Conservation (phyloP, 2,797 vertebrate genomes). For the Brachymystax lenok region DNA sequence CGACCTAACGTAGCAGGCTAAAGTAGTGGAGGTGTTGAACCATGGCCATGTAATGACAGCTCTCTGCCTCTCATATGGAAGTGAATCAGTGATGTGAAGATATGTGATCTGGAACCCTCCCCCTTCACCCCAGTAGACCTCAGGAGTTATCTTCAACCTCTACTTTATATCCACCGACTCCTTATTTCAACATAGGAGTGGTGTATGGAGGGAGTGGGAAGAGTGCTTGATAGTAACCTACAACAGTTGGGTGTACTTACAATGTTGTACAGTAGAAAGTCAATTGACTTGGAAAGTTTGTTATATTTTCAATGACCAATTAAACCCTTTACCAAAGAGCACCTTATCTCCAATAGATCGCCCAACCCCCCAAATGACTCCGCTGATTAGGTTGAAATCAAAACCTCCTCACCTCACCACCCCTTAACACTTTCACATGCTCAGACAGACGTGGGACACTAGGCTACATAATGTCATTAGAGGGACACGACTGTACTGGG, state of each 20-base stretch:
- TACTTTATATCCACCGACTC: not conserved
- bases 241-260: not conserved
- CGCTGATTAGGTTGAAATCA: no score
- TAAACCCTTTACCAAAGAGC: no score
- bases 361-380: no score
- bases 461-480: no score
- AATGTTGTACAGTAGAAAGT: not conserved
- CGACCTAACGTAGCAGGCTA: slow-evolving; percentile 51
- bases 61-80: slow-evolving; percentile 71
- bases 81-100: slow-evolving; percentile 28
- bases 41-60: slow-evolving; percentile 58
- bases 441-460: no score
- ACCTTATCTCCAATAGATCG: no score
- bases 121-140: slow-evolving; percentile 28
- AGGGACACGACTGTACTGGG: no score
- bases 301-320: no score
- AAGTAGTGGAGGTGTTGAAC: slow-evolving; percentile 67
- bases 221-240: not conserved
- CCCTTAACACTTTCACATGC: no score
- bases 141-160: not conserved
- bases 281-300: not conserved
- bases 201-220: not conserved
- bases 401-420: no score
- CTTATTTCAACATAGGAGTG: not conserved
- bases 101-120: no score